These are phyloP conservation scores for Carassius gibelio DNA, from an alignment of 2,113 vertebrate genomes.

Conservation along the genomic window DNA sequence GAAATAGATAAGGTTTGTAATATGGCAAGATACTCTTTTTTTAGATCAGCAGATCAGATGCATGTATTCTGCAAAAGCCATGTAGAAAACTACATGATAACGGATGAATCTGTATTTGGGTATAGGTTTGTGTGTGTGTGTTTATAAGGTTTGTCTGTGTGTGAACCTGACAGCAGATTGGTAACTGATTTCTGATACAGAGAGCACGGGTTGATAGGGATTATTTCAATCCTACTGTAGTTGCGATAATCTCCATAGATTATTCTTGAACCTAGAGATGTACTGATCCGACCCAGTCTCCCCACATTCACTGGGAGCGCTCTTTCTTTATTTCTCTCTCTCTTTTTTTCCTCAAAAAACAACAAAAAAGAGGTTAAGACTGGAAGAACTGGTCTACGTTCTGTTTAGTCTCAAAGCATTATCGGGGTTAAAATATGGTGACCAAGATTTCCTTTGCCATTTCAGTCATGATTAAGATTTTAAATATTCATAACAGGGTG, in stretches of 20 bases:
- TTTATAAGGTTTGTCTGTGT: neutral
- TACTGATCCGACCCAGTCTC: neutral
- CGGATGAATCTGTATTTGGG: neutral
- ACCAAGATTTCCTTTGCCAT: neutral
- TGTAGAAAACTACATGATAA: neutral
- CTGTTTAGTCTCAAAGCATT: neutral
- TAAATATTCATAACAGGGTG: neutral
- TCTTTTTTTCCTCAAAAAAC: neutral
- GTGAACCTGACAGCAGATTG: constrained; percentile 3
- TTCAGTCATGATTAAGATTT: neutral
- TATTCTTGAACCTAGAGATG: constrained; percentile 65
- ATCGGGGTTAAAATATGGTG: neutral
- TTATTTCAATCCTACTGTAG: constrained; percentile 71
- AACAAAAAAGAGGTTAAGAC: neutral
- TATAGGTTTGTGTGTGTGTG: constrained; percentile 1
- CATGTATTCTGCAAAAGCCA: neutral
- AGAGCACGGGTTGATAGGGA: constrained; percentile 59
- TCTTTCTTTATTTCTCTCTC: neutral
- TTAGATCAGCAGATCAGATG: neutral
- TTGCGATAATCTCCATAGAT: constrained; percentile 76
- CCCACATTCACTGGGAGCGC: constrained; percentile 52
- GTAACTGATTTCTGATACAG: constrained; percentile 13
- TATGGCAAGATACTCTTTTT: neutral
- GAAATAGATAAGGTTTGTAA: neutral
- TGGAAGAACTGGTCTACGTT: neutral